Conservation (phyloP, 2,888 invertebrate genomes). For the Agriopis marginaria region DNA sequence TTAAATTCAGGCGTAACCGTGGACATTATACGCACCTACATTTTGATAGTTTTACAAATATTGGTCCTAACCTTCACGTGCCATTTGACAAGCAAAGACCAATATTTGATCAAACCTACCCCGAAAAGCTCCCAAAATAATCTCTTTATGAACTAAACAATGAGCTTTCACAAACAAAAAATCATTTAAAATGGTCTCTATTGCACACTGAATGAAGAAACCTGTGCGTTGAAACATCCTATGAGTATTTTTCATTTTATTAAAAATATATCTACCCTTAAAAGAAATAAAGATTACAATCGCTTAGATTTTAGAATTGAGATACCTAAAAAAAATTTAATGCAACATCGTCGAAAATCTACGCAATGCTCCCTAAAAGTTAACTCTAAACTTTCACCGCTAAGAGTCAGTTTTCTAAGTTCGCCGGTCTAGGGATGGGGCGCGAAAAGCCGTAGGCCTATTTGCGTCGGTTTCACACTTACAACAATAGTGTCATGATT, state of each 20-base stretch:
- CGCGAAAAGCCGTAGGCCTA: slow-evolving; percentile 72
- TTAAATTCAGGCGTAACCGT: no score
- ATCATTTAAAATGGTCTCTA: slow-evolving; percentile 66
- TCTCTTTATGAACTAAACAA: slow-evolving; percentile 75
- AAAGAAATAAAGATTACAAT: slow-evolving; percentile 29
- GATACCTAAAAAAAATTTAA: slow-evolving; percentile 59
- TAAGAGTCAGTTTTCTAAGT: slow-evolving; percentile 48
- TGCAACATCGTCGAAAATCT: slow-evolving; percentile 53
- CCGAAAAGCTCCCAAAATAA: slow-evolving; percentile 61
- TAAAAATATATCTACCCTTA: slow-evolving; percentile 36
- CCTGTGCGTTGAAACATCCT: slow-evolving; percentile 38
- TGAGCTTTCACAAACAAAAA: slow-evolving; percentile 71
- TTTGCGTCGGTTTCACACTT: slow-evolving; percentile 87
- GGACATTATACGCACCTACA: no score
- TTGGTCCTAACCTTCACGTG: slow-evolving; percentile 46
- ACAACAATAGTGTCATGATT: slow-evolving; percentile 87
- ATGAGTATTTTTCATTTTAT: slow-evolving; percentile 12
- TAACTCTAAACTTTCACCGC: rapidly evolving
- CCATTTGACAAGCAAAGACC: slow-evolving; percentile 63
- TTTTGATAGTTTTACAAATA: not conserved
- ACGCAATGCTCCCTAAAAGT: slow-evolving; percentile 35
- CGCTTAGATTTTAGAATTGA: slow-evolving; percentile 23
- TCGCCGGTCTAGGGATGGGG: slow-evolving; percentile 42
- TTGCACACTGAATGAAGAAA: slow-evolving; percentile 56
- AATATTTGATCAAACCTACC: slow-evolving; percentile 75